Evolutionary conservation across 1,140 invertebrate genomes (phyloP).

Genomic region (Nebria ingens): DNA sequence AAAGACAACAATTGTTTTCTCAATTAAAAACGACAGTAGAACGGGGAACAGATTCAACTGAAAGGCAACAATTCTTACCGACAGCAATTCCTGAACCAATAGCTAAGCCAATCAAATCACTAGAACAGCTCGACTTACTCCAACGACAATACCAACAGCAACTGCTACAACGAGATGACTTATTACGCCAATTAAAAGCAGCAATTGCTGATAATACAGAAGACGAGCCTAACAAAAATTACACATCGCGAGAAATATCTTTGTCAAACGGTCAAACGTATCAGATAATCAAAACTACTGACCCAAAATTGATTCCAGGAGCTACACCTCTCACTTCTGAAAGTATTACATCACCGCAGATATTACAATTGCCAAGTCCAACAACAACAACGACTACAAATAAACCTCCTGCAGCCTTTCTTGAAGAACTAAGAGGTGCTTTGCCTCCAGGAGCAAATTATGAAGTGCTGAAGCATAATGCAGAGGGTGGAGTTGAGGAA

Average conservation of each 20-base stretch:
- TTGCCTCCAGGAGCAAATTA: constrained; percentile 65
- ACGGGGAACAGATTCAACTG: constrained; percentile 21
- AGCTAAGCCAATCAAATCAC: constrained; percentile 32
- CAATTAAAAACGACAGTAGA: constrained; percentile 37
- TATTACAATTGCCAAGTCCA: not conserved
- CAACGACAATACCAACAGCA: constrained; percentile 30
- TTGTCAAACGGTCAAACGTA: constrained; percentile 63
- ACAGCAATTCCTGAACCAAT: constrained; percentile 34
- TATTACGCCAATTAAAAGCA: constrained; percentile 58
- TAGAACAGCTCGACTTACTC: constrained; percentile 29
- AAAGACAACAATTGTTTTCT: constrained; percentile 40
- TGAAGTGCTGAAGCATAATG: constrained; percentile 61
- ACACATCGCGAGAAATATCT: constrained; percentile 59
- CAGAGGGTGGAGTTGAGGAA: constrained; percentile 59
- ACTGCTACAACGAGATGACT: constrained; percentile 42
- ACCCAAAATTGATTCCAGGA: constrained; percentile 48
- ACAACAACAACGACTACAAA: constrained; percentile 38
- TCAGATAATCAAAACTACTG: constrained; percentile 54
- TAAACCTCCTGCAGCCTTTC: constrained; percentile 46
- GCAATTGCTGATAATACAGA: constrained; percentile 54
- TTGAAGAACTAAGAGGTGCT: constrained; percentile 65
- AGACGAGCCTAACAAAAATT: constrained; percentile 51
- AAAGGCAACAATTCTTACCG: constrained; percentile 32
- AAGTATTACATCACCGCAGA: constrained; percentile 23
- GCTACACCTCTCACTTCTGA: constrained; percentile 37